Conservation (phyloP, 1,140 invertebrate species). For the Drosophila lacertosa region DNA sequence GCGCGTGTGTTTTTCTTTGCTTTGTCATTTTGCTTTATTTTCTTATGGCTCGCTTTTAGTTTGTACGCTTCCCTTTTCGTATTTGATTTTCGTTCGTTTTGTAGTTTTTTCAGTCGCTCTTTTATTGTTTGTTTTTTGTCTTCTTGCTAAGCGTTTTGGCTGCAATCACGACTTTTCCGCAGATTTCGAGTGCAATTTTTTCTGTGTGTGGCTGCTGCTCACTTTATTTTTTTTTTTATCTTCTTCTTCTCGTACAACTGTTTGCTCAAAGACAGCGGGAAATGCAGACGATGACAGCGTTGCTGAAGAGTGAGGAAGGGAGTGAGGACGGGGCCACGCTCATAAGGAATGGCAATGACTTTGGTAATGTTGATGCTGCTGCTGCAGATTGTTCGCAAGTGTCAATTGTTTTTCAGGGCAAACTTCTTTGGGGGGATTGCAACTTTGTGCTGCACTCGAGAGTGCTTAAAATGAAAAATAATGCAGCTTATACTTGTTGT, state of each 20-base stretch:
- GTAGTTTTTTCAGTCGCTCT: not conserved
- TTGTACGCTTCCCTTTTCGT: conserved; percentile 33
- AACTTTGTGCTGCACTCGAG: conserved; percentile 25
- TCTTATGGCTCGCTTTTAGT: conserved; percentile 55
- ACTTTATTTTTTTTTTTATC: conserved; percentile 54
- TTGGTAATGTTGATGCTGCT: conserved; percentile 56
- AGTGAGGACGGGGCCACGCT: conserved; percentile 7
- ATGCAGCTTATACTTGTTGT: conserved; percentile 36
- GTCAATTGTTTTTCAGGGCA: conserved; percentile 73
- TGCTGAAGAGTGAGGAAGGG: not conserved
- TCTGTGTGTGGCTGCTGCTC: conserved; percentile 31
- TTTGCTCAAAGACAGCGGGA: conserved; percentile 60
- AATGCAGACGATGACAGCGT: conserved; percentile 61
- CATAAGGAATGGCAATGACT: conserved; percentile 53
- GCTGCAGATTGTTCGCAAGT: conserved; percentile 72
- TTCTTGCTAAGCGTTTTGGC: conserved; percentile 71
- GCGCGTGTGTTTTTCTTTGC: conserved; percentile 65
- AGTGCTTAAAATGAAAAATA: conserved; percentile 44
- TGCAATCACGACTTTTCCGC: conserved; percentile 81
- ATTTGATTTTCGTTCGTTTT: conserved; percentile 29
- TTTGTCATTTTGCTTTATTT: conserved; percentile 69
- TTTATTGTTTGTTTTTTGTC: conserved; percentile 32
- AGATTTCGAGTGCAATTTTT: conserved; percentile 78
- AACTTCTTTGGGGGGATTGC: conserved; percentile 30
- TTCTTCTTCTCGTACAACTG: too few relatives aligned